Conservation (phyloP, 2,113 vertebrate species). For the Naja naja region DNA sequence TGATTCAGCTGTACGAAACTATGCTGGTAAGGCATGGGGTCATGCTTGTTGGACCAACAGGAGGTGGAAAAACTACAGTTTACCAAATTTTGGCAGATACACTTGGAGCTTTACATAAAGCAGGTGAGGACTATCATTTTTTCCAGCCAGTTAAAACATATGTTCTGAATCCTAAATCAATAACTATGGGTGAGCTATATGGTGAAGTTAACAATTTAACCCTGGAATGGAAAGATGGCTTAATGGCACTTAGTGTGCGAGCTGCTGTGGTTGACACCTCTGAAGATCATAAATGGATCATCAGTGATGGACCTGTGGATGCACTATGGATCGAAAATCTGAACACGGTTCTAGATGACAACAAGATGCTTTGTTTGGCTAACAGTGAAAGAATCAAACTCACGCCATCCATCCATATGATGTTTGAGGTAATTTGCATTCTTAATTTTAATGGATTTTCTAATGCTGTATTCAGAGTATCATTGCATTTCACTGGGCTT, state of each 20-base stretch:
- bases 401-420: constrained; percentile 82
- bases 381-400: constrained; percentile 89
- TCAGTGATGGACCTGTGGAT: constrained; percentile 86
- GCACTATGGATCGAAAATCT: constrained; percentile 92
- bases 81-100: constrained; percentile 78
- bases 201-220: constrained; percentile 83
- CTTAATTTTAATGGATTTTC: not conserved
- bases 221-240: constrained; percentile 86
- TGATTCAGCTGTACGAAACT: constrained; percentile 86
- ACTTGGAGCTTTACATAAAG: constrained; percentile 68
- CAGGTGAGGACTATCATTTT: constrained; percentile 68
- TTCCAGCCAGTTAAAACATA: constrained; percentile 79
- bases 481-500: not conserved
- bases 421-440: constrained; percentile 80
- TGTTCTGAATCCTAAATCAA: constrained; percentile 86
- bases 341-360: constrained; percentile 90
- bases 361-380: constrained; percentile 89
- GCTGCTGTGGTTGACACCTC: constrained; percentile 75
- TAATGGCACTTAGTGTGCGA: constrained; percentile 85
- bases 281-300: constrained; percentile 84
- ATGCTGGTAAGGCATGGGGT: constrained; percentile 89
- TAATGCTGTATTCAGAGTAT: not conserved
- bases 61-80: constrained; percentile 84
- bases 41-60: constrained; percentile 86
- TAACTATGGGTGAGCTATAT: constrained; percentile 88